Percentiles rank a stretch among this genome's conserved stretches.
phyloP scores from a whole-genome alignment of 2,888 invertebrate species.

The Halictus ligatus region DNA sequence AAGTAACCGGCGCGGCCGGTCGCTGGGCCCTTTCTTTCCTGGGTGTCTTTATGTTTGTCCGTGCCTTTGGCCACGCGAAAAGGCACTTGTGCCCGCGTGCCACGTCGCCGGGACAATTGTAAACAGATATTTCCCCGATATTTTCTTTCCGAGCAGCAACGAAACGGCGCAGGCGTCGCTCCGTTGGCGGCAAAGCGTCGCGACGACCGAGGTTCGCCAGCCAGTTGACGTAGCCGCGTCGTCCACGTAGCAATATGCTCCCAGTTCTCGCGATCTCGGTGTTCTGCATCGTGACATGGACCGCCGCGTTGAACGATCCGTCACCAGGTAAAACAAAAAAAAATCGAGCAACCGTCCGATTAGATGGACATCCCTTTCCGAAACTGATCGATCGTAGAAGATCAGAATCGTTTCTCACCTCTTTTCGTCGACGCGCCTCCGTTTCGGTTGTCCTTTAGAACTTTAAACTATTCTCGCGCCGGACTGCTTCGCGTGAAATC shows the following conservation, averaged over 20 bases:
- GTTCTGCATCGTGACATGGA: slow-evolving; percentile 79
- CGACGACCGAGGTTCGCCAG: slow-evolving; percentile 63
- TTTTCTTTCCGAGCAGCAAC: slow-evolving; percentile 5
- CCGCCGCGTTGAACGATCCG: slow-evolving; percentile 81
- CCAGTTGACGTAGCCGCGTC: slow-evolving; percentile 83
- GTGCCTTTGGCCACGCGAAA: slow-evolving; percentile 8
- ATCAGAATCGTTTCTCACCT: background rate
- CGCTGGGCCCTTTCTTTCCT: background rate
- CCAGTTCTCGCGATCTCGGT: slow-evolving; percentile 78
- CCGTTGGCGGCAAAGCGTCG: slow-evolving; percentile 78
- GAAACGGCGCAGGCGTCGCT: slow-evolving; percentile 58
- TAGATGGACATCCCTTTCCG: background rate
- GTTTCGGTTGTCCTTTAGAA: background rate
- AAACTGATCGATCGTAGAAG: background rate
- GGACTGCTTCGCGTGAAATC: background rate
- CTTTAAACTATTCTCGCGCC: background rate
- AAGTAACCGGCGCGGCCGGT: slow-evolving; percentile 36
- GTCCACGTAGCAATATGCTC: slow-evolving; percentile 79
- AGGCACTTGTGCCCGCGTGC: slow-evolving; percentile 27
- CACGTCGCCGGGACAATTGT: slow-evolving; percentile 47
- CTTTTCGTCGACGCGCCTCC: background rate
- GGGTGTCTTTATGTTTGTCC: background rate
- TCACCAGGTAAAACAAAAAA: slow-evolving; percentile 76
- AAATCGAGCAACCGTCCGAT: slow-evolving; percentile 46
- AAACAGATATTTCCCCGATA: slow-evolving; percentile 59